Evolutionary conservation across 1,140 invertebrate genomes (phyloP).

Genomic region (Heliconius congener): DNA sequence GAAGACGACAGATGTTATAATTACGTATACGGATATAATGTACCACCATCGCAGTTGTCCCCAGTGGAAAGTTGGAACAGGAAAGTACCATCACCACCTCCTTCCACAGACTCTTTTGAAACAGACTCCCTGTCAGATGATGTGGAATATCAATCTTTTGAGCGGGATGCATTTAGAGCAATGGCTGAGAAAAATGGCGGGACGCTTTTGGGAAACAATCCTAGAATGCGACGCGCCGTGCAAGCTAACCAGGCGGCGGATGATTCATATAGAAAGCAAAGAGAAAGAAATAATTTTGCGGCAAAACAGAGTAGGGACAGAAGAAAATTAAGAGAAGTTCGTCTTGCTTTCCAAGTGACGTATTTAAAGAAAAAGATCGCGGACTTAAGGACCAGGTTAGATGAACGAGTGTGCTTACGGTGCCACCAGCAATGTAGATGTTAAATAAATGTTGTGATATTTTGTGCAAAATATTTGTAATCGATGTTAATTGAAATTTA

Average conservation of each 20-base stretch:
- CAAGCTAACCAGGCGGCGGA: constrained; percentile 67
- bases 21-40: constrained; percentile 36
- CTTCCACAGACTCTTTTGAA: constrained; percentile 35
- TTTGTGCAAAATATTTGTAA: constrained; percentile 4
- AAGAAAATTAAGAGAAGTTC: constrained; percentile 94
- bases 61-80: constrained; percentile 38
- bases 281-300: constrained; percentile 96
- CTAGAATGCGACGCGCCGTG: constrained; percentile 84
- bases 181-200: constrained; percentile 83
- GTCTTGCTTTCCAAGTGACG: constrained; percentile 93
- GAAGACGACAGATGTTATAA: constrained; percentile 38
- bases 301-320: constrained; percentile 96
- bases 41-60: constrained; percentile 42
- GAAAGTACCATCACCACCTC: constrained; percentile 34
- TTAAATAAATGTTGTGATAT: constrained; percentile 11
- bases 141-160: constrained; percentile 85
- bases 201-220: constrained; percentile 82
- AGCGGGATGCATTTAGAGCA: constrained; percentile 85
- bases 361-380: constrained; percentile 82
- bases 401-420: constrained; percentile 24
- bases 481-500: constrained; percentile 1
- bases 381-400: constrained; percentile 36
- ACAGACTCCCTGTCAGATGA: constrained; percentile 59
- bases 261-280: constrained; percentile 93
- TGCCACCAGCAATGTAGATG: constrained; percentile 27